Percentiles rank a stretch among this genome's conserved stretches.
phyloP scores from a whole-genome alignment of 2,113 vertebrate species.

The Colaptes auratus region DNA sequence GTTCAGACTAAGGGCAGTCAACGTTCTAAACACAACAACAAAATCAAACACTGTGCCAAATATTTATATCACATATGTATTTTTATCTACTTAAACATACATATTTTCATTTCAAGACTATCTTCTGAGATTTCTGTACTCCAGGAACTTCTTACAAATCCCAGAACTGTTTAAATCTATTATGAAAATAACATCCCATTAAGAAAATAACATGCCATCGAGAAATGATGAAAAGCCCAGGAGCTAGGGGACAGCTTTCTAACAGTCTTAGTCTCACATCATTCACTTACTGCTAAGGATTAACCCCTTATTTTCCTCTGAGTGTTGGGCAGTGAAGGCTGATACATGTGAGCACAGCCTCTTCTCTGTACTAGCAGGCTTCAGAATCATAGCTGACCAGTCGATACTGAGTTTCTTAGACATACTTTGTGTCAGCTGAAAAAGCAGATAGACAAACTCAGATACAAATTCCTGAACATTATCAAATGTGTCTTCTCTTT shows the following conservation, averaged over 20 bases:
- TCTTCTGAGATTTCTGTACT: background rate
- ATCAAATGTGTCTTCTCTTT: background rate
- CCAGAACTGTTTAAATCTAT: constrained; percentile 18
- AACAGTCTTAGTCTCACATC: background rate
- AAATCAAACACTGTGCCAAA: background rate
- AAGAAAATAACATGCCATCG: constrained; percentile 2
- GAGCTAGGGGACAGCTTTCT: background rate
- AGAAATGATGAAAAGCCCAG: background rate
- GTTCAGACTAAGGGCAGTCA: background rate
- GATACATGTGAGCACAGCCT: background rate
- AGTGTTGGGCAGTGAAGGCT: fast-evolving
- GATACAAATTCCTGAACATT: background rate
- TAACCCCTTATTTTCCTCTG: background rate
- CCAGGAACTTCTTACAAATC: background rate
- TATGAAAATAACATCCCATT: constrained; percentile 45
- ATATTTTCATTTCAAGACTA: background rate
- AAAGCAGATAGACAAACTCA: background rate
- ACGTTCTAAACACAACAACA: background rate
- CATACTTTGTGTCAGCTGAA: background rate
- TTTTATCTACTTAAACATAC: background rate
- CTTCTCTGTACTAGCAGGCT: background rate
- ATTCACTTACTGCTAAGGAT: background rate
- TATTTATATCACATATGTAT: background rate
- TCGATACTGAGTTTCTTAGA: background rate
- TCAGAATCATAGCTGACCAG: background rate